Percentiles rank a stretch among this genome's conserved stretches.
These are phyloP conservation scores for Anniella stebbinsi DNA, from an alignment of 2,797 vertebrate species.

Conservation along the genomic window DNA sequence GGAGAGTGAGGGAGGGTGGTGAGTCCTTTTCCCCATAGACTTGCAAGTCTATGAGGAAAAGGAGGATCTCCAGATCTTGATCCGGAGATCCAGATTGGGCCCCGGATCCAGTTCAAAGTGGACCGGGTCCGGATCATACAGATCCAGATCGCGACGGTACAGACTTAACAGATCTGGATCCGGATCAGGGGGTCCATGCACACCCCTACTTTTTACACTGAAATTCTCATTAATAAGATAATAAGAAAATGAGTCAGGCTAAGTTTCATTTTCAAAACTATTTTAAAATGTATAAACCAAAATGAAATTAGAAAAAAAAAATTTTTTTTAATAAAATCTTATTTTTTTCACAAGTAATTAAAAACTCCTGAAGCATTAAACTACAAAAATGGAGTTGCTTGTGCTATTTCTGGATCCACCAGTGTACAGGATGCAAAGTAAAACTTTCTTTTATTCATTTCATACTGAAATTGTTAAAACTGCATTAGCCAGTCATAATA, in stretches of 20 bases:
- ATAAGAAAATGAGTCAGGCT: background rate
- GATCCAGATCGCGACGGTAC: too few relatives aligned
- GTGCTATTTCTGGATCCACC: background rate
- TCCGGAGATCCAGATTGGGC: too few relatives aligned
- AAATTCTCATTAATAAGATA: background rate
- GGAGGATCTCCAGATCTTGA: too few relatives aligned
- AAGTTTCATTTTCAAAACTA: background rate
- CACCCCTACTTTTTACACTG: too few relatives aligned
- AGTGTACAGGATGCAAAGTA: background rate
- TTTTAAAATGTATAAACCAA: background rate
- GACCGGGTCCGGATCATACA: too few relatives aligned
- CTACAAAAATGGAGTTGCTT: background rate
- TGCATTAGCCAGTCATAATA: background rate
- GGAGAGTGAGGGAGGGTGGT: too few relatives aligned
- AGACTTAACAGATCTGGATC: too few relatives aligned
- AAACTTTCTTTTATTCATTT: background rate
- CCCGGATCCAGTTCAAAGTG: too few relatives aligned
- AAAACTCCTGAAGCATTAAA: background rate
- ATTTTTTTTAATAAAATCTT: background rate
- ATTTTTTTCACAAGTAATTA: background rate
- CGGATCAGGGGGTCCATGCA: too few relatives aligned
- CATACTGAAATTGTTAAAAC: background rate
- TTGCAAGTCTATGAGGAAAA: too few relatives aligned
- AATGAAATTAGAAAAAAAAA: too few relatives aligned
- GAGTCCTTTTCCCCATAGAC: too few relatives aligned